Evolutionary conservation across 2,888 invertebrate genomes (phyloP).

Genomic region (Torymus texanus): DNA sequence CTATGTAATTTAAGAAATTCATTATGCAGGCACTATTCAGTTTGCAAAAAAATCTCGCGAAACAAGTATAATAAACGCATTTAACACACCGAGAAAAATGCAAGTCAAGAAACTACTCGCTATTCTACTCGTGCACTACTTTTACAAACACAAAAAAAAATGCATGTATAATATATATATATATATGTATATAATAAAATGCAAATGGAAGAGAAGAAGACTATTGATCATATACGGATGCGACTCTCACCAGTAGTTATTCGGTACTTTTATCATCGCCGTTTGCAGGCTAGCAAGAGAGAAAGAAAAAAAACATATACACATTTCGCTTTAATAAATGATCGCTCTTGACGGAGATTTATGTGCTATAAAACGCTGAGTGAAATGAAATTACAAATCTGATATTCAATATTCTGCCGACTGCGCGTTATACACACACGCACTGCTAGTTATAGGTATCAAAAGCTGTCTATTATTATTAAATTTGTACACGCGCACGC

Average conservation of each 20-base stretch:
- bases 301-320: conserved; percentile 55
- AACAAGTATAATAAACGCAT: no score
- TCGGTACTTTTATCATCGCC: conserved; percentile 65
- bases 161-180: not conserved
- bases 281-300: conserved; percentile 68
- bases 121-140: conserved; percentile 53
- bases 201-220: conserved; percentile 44
- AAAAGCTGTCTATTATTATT: no score
- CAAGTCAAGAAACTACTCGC: conserved; percentile 29
- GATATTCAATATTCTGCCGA: not conserved
- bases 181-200: not conserved
- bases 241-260: conserved; percentile 66
- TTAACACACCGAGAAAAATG: not conserved
- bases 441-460: no score
- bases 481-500: no score
- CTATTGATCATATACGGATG: conserved; percentile 49
- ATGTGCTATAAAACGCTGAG: conserved; percentile 1
- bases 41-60: no score
- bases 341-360: conserved; percentile 1
- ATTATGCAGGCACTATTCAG: no score
- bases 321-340: conserved; percentile 47
- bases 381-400: conserved; percentile 1
- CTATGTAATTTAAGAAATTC: no score
- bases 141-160: conserved; percentile 19
- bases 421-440: no score